phyloP scores from a whole-genome alignment of 1,140 invertebrate genomes.

The Zeugodacus cucurbitae region DNA sequence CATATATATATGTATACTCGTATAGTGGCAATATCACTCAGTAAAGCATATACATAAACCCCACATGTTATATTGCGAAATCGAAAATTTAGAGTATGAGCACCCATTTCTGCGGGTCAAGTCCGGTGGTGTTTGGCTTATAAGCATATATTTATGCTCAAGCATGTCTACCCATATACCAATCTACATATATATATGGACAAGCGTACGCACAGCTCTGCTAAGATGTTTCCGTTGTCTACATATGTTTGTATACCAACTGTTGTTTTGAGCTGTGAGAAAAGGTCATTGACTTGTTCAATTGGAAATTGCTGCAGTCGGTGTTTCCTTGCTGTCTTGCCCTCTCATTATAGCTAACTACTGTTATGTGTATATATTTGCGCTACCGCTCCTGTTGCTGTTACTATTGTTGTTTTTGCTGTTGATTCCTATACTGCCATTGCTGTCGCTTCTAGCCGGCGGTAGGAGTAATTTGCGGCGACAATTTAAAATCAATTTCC shows the following conservation, averaged over 20 bases:
- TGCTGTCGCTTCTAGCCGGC: not conserved
- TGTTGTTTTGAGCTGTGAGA: not conserved
- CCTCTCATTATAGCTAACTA: not conserved
- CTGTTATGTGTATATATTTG: not conserved
- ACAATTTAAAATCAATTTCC: constrained; percentile 28
- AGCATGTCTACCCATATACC: not conserved
- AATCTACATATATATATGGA: not conserved
- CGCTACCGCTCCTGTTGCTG: constrained; percentile 1
- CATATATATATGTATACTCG: not conserved
- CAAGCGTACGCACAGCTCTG: not conserved
- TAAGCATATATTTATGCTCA: not conserved
- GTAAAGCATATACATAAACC: not conserved
- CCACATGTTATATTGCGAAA: not conserved
- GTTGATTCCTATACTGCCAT: not conserved
- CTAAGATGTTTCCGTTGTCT: not conserved
- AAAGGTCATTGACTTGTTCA: constrained; percentile 1
- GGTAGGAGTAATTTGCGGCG: not conserved
- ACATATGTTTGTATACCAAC: not conserved
- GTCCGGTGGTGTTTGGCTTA: not conserved
- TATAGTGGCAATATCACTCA: not conserved
- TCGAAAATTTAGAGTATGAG: not conserved
- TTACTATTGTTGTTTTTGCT: not conserved
- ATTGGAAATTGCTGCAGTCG: not conserved
- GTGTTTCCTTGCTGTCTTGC: not conserved
- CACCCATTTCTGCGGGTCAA: not conserved